Evolutionary conservation across 1,140 invertebrate genomes (phyloP).

Genomic region (Calliphora vicina): DNA sequence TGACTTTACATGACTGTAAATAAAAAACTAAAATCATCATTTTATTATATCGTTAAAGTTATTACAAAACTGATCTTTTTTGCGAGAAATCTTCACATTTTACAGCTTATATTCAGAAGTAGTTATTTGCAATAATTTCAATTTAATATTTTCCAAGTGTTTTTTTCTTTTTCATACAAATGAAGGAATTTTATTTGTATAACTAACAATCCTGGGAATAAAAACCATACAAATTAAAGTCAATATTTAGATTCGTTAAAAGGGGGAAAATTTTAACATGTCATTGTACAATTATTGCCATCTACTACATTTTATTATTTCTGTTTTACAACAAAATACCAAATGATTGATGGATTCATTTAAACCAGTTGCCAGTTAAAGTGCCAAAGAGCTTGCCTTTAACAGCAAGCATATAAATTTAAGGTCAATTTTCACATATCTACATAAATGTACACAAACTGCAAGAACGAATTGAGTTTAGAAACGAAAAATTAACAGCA

Average conservation of each 20-base stretch:
- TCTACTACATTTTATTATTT: background rate
- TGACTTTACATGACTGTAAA: too few relatives aligned
- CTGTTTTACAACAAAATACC: background rate
- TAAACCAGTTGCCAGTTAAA: background rate
- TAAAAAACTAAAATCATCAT: too few relatives aligned
- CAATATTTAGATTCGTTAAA: background rate
- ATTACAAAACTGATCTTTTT: too few relatives aligned
- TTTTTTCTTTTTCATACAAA: too few relatives aligned
- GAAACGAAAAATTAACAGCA: background rate
- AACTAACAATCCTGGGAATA: background rate
- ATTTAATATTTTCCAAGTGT: too few relatives aligned
- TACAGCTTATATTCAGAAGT: too few relatives aligned
- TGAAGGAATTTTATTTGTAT: background rate
- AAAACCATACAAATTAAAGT: background rate
- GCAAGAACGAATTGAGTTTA: background rate
- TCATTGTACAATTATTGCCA: background rate
- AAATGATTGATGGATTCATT: background rate
- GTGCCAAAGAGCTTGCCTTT: background rate
- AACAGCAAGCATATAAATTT: too few relatives aligned
- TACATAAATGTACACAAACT: background rate
- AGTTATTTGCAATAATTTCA: too few relatives aligned
- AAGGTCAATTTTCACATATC: background rate
- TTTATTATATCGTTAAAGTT: too few relatives aligned
- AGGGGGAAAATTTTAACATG: background rate
- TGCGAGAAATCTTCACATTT: too few relatives aligned